These are phyloP conservation scores for Knipowitschia caucasica DNA, from an alignment of 2,797 vertebrate genomes.

Conservation along the genomic window DNA sequence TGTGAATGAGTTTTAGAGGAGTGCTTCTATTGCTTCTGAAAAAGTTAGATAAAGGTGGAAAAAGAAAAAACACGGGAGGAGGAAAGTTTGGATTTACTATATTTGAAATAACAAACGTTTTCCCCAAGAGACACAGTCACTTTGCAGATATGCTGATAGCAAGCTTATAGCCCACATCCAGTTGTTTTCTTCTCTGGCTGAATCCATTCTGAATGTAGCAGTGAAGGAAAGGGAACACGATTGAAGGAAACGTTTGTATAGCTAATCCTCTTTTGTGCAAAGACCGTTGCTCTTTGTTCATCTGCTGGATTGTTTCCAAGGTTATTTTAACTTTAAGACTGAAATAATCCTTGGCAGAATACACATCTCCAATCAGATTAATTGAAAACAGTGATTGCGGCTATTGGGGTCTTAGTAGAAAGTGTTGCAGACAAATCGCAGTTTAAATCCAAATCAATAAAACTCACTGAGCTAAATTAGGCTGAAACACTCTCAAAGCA, in stretches of 20 bases:
- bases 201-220: slow-evolving; percentile 40
- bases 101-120: slow-evolving; percentile 43
- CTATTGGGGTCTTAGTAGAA: slow-evolving; percentile 53
- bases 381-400: slow-evolving; percentile 66
- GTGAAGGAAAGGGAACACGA: slow-evolving; percentile 19
- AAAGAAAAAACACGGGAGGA: slow-evolving; percentile 13
- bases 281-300: slow-evolving; percentile 36
- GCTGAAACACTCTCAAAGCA: slow-evolving; percentile 66
- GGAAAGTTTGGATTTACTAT: slow-evolving; percentile 30
- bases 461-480: slow-evolving; percentile 67
- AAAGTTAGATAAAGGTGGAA: slow-evolving; percentile 51
- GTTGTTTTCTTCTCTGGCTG: slow-evolving; percentile 40
- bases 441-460: slow-evolving; percentile 74
- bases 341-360: slow-evolving; percentile 60
- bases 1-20: slow-evolving; percentile 16
- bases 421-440: slow-evolving; percentile 66
- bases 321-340: slow-evolving; percentile 50
- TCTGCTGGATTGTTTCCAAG: slow-evolving; percentile 44
- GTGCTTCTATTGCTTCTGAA: slow-evolving; percentile 15
- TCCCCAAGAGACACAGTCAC: slow-evolving; percentile 46
- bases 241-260: slow-evolving; percentile 32
- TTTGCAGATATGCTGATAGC: slow-evolving; percentile 49
- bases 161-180: slow-evolving; percentile 42
- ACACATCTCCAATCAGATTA: slow-evolving; percentile 61
- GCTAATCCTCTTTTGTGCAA: slow-evolving; percentile 55